Evolutionary conservation across 37 sponge, comb jelly and placozoan genomes (phyloP).

Genomic region (Hormiphora californensis): DNA sequence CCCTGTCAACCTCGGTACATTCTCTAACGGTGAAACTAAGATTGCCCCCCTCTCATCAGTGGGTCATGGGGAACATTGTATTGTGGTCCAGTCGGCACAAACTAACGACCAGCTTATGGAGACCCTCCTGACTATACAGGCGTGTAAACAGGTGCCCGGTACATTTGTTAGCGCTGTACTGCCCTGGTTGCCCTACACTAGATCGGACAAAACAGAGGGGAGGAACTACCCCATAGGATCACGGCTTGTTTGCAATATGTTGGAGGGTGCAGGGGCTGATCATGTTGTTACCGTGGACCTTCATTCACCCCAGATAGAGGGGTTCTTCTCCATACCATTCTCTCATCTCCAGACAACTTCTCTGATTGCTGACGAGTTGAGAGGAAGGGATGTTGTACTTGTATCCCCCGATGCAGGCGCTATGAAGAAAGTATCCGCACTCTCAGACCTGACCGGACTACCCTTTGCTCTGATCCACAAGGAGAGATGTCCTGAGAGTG

Average conservation of each 20-base stretch:
- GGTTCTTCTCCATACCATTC: slow-evolving; percentile 14
- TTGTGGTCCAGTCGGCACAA: slow-evolving; percentile 16
- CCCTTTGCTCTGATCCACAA: slow-evolving; percentile 47
- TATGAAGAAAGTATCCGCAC: not conserved
- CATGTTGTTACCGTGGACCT: slow-evolving; percentile 19
- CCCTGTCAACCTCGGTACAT: no score
- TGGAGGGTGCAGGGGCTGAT: slow-evolving; percentile 25
- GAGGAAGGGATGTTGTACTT: not conserved
- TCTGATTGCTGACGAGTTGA: not conserved
- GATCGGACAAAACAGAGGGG: slow-evolving; percentile 32
- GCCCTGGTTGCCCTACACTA: slow-evolving; percentile 16
- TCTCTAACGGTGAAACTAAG: no score
- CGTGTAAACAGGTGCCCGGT: not conserved
- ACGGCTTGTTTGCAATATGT: not conserved
- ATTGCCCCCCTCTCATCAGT: no score
- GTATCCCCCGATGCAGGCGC: slow-evolving; percentile 43
- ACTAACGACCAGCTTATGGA: slow-evolving; percentile 18
- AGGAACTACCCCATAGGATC: slow-evolving; percentile 6
- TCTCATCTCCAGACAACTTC: not conserved
- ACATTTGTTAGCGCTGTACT: not conserved
- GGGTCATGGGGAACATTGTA: no score
- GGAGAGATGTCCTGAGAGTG: not conserved
- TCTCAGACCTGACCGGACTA: slow-evolving; percentile 14
- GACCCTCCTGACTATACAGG: not conserved
- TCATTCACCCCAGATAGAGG: slow-evolving; percentile 36